Percentiles rank a stretch among this genome's conserved stretches.
Evolutionary conservation across 2,888 invertebrate genomes (phyloP).

Genomic region (Xestobium rufovillosum): DNA sequence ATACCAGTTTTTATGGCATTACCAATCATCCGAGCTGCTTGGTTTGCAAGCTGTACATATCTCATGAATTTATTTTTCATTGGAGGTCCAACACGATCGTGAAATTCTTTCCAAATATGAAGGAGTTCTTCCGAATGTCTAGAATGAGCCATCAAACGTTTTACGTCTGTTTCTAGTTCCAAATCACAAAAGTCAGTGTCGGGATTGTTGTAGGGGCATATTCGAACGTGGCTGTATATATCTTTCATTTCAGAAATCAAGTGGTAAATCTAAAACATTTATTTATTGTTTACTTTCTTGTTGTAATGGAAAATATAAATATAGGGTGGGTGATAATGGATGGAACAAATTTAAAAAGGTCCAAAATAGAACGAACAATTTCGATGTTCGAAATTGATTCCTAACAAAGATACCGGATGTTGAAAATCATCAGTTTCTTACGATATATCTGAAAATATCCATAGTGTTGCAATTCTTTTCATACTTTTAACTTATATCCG

Average conservation of each 20-base stretch:
- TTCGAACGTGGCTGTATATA: conserved; percentile 61
- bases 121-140: conserved; percentile 66
- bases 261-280: conserved; percentile 55
- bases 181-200: conserved; percentile 51
- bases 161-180: conserved; percentile 57
- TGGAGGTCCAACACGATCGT: conserved; percentile 70
- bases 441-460: too few relatives aligned
- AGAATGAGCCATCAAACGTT: conserved; percentile 59
- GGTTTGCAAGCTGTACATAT: conserved; percentile 72
- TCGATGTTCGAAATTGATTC: too few relatives aligned
- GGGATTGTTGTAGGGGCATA: conserved; percentile 59
- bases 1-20: too few relatives aligned
- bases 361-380: conserved; percentile 7
- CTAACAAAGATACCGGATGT: too few relatives aligned
- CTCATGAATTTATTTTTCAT: conserved; percentile 68
- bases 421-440: too few relatives aligned
- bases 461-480: too few relatives aligned
- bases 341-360: conserved; percentile 3
- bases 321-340: too few relatives aligned
- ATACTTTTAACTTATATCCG: too few relatives aligned
- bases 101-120: conserved; percentile 74
- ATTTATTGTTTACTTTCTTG: too few relatives aligned
- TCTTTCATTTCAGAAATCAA: conserved; percentile 73
- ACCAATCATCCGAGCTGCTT: conserved; percentile 71
- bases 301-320: too few relatives aligned